phyloP scores from a whole-genome alignment of 2,113 vertebrate species.

The Microtus pennsylvanicus region DNA sequence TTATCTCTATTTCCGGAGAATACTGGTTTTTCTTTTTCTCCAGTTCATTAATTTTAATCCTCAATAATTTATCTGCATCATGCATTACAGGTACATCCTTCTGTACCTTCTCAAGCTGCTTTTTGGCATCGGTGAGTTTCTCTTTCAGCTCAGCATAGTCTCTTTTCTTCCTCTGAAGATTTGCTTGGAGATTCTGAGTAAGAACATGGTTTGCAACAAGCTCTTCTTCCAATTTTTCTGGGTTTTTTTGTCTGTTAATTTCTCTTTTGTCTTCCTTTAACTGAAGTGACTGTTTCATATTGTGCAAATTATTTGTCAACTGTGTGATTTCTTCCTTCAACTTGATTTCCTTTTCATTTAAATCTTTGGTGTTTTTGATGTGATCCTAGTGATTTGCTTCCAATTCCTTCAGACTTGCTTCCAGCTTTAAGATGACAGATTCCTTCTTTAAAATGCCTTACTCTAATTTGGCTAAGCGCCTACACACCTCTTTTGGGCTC shows the following conservation, averaged over 20 bases:
- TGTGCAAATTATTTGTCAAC: slow-evolving; percentile 85
- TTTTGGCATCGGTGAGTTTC: slow-evolving; percentile 94
- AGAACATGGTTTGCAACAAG: slow-evolving; percentile 78
- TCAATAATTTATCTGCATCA: slow-evolving; percentile 89
- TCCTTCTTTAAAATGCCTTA: slow-evolving; percentile 86
- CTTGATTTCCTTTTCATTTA: slow-evolving; percentile 84
- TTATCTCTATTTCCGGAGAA: slow-evolving; percentile 87
- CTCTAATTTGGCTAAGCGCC: slow-evolving; percentile 80
- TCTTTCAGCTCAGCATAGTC: slow-evolving; percentile 91
- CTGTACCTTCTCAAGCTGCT: slow-evolving; percentile 95
- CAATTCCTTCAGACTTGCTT: slow-evolving; percentile 81
- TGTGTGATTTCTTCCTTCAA: slow-evolving; percentile 80
- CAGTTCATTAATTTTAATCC: slow-evolving; percentile 88
- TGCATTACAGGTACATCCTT: slow-evolving; percentile 93
- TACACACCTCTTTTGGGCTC: slow-evolving; percentile 74
- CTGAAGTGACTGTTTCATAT: slow-evolving; percentile 85
- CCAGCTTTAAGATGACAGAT: slow-evolving; percentile 83
- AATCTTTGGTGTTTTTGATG: slow-evolving; percentile 79
- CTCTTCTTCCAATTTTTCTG: slow-evolving; percentile 87
- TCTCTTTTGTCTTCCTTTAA: slow-evolving; percentile 90
- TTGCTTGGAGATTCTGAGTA: slow-evolving; percentile 83
- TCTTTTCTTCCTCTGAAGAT: slow-evolving; percentile 91
- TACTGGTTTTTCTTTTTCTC: slow-evolving; percentile 91
- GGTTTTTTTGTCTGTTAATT: slow-evolving; percentile 71
- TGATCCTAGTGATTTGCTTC: slow-evolving; percentile 82